Evolutionary conservation across 2,888 invertebrate species (phyloP).

Genomic region (Dicranocentrus wangi): DNA sequence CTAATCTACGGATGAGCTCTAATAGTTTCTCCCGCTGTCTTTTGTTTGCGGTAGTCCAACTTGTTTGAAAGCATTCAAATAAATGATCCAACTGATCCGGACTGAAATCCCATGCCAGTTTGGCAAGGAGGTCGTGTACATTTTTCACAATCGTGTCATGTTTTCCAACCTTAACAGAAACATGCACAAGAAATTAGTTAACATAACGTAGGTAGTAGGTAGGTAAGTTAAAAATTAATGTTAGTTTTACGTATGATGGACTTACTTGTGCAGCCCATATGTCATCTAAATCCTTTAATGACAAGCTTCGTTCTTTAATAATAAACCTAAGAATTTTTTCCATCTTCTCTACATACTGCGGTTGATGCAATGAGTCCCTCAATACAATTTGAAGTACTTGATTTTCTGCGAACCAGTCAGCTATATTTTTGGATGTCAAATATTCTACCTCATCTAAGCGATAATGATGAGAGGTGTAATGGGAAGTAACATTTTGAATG

Average conservation of each 20-base stretch:
- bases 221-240: no score
- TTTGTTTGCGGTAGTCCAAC: slow-evolving; percentile 96
- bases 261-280: slow-evolving; percentile 93
- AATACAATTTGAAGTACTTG: slow-evolving; percentile 95
- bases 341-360: slow-evolving; percentile 96
- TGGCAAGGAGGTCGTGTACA: slow-evolving; percentile 95
- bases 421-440: slow-evolving; percentile 94
- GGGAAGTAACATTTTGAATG: slow-evolving; percentile 88
- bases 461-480: slow-evolving; percentile 85
- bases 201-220: no score
- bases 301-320: slow-evolving; percentile 93
- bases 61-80: slow-evolving; percentile 88
- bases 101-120: slow-evolving; percentile 98
- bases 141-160: slow-evolving; percentile 99
- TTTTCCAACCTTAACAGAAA: slow-evolving; percentile 82
- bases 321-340: slow-evolving; percentile 98
- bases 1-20: slow-evolving; percentile 93
- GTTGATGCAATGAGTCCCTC: slow-evolving; percentile 96
- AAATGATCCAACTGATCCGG: slow-evolving; percentile 97
- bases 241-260: no score
- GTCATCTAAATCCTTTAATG: slow-evolving; percentile 92
- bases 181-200: slow-evolving; percentile 71
- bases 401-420: slow-evolving; percentile 97
- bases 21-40: slow-evolving; percentile 95
- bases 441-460: slow-evolving; percentile 88